Conservation (phyloP, 2,888 invertebrate species). For the Thymelicus sylvestris region DNA sequence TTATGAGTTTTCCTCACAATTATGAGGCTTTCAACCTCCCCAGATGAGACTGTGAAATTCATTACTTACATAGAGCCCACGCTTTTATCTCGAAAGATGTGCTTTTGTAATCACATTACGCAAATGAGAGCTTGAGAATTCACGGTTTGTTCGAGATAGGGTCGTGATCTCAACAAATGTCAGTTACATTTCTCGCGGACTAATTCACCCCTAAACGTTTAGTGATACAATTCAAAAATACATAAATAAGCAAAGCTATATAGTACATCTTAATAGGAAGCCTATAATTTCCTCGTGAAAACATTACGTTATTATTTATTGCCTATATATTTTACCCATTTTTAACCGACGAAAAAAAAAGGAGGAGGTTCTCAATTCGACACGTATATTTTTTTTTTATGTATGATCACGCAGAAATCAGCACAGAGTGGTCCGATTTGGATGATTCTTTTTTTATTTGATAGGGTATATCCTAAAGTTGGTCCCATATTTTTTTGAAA, state of each 20-base stretch:
- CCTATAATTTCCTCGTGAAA: conserved; percentile 5
- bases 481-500: too few relatives aligned
- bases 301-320: neutral
- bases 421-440: too few relatives aligned
- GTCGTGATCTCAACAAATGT: conserved; percentile 78
- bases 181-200: conserved; percentile 67
- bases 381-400: too few relatives aligned
- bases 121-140: conserved; percentile 79
- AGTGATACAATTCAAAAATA: conserved; percentile 47
- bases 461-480: too few relatives aligned
- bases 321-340: conserved; percentile 5
- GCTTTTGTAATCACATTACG: conserved; percentile 84
- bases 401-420: too few relatives aligned
- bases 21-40: conserved; percentile 64
- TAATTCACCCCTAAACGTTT: conserved; percentile 62
- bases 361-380: too few relatives aligned
- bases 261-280: too few relatives aligned
- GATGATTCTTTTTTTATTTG: too few relatives aligned
- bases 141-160: conserved; percentile 75
- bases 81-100: conserved; percentile 82
- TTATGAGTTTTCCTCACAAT: conserved; percentile 55
- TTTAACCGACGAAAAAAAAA: too few relatives aligned
- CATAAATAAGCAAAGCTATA: neutral
- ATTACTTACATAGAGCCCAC: conserved; percentile 79
- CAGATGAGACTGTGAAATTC: conserved; percentile 72